These are phyloP conservation scores for Drosophila maculinotata DNA, from an alignment of 2,888 invertebrate genomes.

Conservation along the genomic window DNA sequence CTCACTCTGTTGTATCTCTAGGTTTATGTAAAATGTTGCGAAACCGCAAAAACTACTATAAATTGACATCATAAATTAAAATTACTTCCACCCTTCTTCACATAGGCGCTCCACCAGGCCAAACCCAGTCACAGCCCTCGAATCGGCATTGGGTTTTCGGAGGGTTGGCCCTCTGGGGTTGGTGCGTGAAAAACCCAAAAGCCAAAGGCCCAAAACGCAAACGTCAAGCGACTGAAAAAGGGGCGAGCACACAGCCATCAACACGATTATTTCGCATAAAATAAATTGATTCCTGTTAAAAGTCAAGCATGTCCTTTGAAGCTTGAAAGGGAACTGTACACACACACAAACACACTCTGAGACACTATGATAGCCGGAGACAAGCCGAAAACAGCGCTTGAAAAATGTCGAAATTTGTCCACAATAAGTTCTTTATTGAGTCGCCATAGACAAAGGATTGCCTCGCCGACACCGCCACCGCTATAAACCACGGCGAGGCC, in stretches of 20 bases:
- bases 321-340: slow-evolving; percentile 35
- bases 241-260: slow-evolving; percentile 84
- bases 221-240: slow-evolving; percentile 65
- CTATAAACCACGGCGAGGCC: slow-evolving; percentile 72
- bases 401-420: slow-evolving; percentile 82
- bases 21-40: slow-evolving; percentile 52
- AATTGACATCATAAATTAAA: slow-evolving; percentile 85
- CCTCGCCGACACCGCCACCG: slow-evolving; percentile 49
- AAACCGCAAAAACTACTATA: slow-evolving; percentile 77
- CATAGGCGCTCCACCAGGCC: slow-evolving; percentile 71
- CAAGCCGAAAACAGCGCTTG: slow-evolving; percentile 67
- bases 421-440: slow-evolving; percentile 82
- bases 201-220: slow-evolving; percentile 44
- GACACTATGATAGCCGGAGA: slow-evolving; percentile 41
- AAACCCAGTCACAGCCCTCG: slow-evolving; percentile 69
- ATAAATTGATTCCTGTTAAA: slow-evolving; percentile 84
- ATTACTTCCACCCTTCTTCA: slow-evolving; percentile 85
- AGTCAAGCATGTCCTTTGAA: slow-evolving; percentile 78
- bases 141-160: slow-evolving; percentile 34
- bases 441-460: slow-evolving; percentile 76
- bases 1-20: slow-evolving; percentile 1
- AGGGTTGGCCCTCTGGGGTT: slow-evolving; percentile 66
- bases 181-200: slow-evolving; percentile 50
- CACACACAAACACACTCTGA: slow-evolving; percentile 29
- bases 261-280: slow-evolving; percentile 84